Evolutionary conservation across 2,797 vertebrate genomes (phyloP).

Genomic region (Oryzias dopingdopingensis): DNA sequence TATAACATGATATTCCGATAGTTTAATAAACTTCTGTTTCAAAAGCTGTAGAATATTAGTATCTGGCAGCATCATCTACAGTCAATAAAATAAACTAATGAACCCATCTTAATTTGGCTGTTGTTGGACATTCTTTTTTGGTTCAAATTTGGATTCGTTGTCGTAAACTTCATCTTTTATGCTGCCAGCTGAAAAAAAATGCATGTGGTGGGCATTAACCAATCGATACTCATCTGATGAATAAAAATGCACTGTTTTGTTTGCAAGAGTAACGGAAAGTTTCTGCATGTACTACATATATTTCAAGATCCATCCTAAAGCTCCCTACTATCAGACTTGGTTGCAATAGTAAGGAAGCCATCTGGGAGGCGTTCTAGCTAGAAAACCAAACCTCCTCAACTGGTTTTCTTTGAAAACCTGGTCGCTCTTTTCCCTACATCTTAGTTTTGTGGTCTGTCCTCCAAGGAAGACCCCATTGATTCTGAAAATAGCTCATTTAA

Average conservation of each 20-base stretch:
- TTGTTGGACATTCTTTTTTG: slow-evolving; percentile 67
- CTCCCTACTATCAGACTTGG: too few relatives aligned
- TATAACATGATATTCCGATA: slow-evolving; percentile 10
- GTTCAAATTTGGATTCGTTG: slow-evolving; percentile 59
- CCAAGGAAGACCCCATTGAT: too few relatives aligned
- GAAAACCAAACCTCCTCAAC: too few relatives aligned
- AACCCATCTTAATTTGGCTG: slow-evolving; percentile 61
- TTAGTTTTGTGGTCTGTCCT: too few relatives aligned
- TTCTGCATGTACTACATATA: too few relatives aligned
- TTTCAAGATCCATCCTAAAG: too few relatives aligned
- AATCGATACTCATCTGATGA: slow-evolving; percentile 21
- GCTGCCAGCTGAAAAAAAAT: slow-evolving; percentile 43
- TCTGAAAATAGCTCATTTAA: too few relatives aligned
- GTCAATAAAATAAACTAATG: slow-evolving; percentile 75
- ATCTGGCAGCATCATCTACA: slow-evolving; percentile 62
- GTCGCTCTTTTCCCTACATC: too few relatives aligned
- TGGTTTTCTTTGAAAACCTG: too few relatives aligned
- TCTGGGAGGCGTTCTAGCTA: too few relatives aligned
- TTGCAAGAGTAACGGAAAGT: too few relatives aligned
- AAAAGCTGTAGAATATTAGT: slow-evolving; percentile 46
- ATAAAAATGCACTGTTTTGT: slow-evolving; percentile 16
- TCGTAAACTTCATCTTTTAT: slow-evolving; percentile 53
- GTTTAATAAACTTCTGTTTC: slow-evolving; percentile 21
- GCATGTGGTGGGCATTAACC: slow-evolving; percentile 24
- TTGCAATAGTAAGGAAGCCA: too few relatives aligned